Evolutionary conservation across 2,797 vertebrate genomes (phyloP).

Genomic region (Pelodytes ibericus): DNA sequence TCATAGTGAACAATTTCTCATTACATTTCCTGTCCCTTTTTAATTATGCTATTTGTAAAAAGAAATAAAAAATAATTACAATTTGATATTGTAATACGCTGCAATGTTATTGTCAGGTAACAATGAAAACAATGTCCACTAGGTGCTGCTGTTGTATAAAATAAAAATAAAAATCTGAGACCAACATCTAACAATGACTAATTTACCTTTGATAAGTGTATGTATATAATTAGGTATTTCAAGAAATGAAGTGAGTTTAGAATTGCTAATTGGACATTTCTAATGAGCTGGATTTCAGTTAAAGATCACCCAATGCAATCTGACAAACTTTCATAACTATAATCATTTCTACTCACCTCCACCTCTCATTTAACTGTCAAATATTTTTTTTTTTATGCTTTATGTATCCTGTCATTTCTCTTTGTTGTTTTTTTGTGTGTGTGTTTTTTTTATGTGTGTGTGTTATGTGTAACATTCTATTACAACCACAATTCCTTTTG

Average conservation of each 20-base stretch:
- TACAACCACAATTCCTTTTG: slow-evolving; percentile 28
- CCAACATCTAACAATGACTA: slow-evolving; percentile 64
- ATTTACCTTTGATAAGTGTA: slow-evolving; percentile 72
- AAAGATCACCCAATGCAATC: slow-evolving; percentile 61
- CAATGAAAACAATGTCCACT: slow-evolving; percentile 64
- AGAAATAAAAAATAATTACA: not conserved
- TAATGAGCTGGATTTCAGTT: slow-evolving; percentile 71
- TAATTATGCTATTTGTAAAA: not conserved
- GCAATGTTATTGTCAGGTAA: not conserved
- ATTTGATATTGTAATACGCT: not conserved
- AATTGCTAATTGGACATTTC: slow-evolving; percentile 78
- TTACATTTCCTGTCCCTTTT: not conserved
- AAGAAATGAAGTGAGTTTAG: slow-evolving; percentile 74
- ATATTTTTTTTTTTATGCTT: slow-evolving; percentile 31
- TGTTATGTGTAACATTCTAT: slow-evolving; percentile 27
- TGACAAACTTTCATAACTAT: slow-evolving; percentile 56
- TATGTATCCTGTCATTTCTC: slow-evolving; percentile 43
- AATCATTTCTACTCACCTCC: slow-evolving; percentile 53
- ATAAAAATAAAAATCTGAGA: slow-evolving; percentile 2
- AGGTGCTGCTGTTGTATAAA: slow-evolving; percentile 80
- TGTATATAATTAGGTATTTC: slow-evolving; percentile 73
- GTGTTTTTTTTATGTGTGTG: slow-evolving; percentile 35
- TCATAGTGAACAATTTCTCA: not conserved
- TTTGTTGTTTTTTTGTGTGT: slow-evolving; percentile 25
- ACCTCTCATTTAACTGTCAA: slow-evolving; percentile 51